Conservation (phyloP, 2,888 invertebrate genomes). For the Spilosoma lubricipeda region DNA sequence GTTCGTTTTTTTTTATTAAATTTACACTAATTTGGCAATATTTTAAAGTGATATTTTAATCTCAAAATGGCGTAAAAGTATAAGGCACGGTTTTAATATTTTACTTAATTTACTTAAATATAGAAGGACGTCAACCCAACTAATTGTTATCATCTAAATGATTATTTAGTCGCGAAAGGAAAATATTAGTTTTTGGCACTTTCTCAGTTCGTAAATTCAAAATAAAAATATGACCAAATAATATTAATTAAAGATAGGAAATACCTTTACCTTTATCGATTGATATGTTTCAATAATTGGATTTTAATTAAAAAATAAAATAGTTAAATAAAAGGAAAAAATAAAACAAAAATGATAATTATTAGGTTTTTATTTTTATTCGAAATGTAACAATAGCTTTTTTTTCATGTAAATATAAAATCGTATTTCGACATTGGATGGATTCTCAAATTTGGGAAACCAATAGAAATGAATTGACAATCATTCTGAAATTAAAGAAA, state of each 20-base stretch:
- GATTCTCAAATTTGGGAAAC: conserved; percentile 70
- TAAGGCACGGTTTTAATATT: conserved; percentile 84
- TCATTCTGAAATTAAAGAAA: conserved; percentile 46
- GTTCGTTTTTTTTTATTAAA: conserved; percentile 60
- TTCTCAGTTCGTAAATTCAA: conserved; percentile 42
- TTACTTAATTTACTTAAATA: conserved; percentile 73
- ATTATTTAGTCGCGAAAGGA: conserved; percentile 45
- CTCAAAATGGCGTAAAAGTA: conserved; percentile 84
- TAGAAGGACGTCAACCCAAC: conserved; percentile 82
- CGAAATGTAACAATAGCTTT: conserved; percentile 82
- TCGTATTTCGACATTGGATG: conserved; percentile 83
- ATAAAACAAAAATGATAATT: conserved; percentile 70
- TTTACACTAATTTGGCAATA: conserved; percentile 75
- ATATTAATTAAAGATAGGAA: conserved; percentile 15
- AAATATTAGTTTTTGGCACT: conserved; percentile 58
- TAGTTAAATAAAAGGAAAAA: conserved; percentile 43
- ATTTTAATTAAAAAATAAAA: conserved; percentile 43
- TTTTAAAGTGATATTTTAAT: conserved; percentile 79
- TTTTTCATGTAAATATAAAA: conserved; percentile 78
- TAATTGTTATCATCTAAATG: conserved; percentile 55
- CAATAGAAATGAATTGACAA: conserved; percentile 50
- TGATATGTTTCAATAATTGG: conserved; percentile 80
- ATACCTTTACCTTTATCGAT: conserved; percentile 40
- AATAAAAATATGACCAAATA: conserved; percentile 27
- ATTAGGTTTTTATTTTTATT: conserved; percentile 78